Evolutionary conservation across 1,140 invertebrate genomes (phyloP), one percentile per base, ranked within the genome.

Genomic region (Cydia amplana): DNA sequence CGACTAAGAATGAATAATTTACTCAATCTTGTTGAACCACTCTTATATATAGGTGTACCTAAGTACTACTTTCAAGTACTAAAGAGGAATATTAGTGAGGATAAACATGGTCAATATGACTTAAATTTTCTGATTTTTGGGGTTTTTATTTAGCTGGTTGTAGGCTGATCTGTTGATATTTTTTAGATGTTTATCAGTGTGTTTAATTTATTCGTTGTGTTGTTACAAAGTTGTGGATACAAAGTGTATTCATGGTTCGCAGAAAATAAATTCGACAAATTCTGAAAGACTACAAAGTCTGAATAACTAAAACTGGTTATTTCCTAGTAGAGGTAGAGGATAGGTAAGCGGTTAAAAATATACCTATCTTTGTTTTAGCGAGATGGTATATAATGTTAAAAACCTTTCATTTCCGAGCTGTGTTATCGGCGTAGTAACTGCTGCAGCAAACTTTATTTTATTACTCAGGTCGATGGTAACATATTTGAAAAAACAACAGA

Each of bases 391-490:
- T 51, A 18, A 51, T 51, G 5, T 51, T 51, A 7, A n/a, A n/a
- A n/a, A 14, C n/a, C 18, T 7, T 18, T 49, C 46, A 49, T 49
- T 16, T 18, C 49, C n/a, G 49, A 51, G 49, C 49, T 5, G n/a
- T 51, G 49, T 51, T 51, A 51, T 51, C 49, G 49, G 49, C n/a
- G 49, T 18, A 51, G 49, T 51, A 51, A 51, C 49, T 51, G n/a
- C 49, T n/a, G 49, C 49, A n/a, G n/a, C n/a, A n/a, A 51, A 51
- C 49, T 49, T 49, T 49, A 2, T 51, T 51, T 51, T 51, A 51
- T 51, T 51, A 18, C n/a, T 51, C 4, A n/a, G 0, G 16, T n/a
- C 14, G 46, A 51, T 51, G 16, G 49, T 51, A 18, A 51, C 18
- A 7, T 51, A 16, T 51, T n/a, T 18, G n/a, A 51, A 51, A 51